Base-by-base conservation (phyloP, 2,113 vertebrate genomes). In the Lagopus muta region DNA sequence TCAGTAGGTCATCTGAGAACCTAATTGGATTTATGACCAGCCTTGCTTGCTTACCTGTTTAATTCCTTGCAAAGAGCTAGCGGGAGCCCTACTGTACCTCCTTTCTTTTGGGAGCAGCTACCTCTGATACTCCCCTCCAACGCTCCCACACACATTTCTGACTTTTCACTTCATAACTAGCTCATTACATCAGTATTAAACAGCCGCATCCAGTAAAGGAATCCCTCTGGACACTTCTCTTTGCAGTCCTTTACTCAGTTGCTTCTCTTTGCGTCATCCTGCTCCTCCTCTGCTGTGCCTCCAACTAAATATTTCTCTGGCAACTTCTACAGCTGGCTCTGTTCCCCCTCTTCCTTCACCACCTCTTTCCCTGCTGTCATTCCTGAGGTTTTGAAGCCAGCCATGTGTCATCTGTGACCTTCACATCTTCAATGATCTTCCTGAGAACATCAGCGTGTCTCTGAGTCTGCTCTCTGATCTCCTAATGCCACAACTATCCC, bases 311-410 rank as follows among this genome's bases (percentile, higher is more conserved):
- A 69, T 90, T 90, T 76, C n/a, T 94, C 78, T 82, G 81, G 76
- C 87, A 82, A 17, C 73, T 83, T 80, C 42, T 57, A 61, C 74
- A 92, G 43, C 77, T 95, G 72, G 73, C 88, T 80, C 45, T 79
- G 57, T 77, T 89, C 74, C 79, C n/a, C 38, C 76, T 92, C 89
- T 40, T 90, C 82, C 84, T 93, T 90, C 83, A 74, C 57, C 82
- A 86, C 74, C 74, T 87, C 93, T 94, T 93, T 93, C 60, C 18
- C 83, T 93, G 57, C 87, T 96, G 87, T 83, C 93, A 83, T 83
- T 96, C 52, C 74, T 87, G 81, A 94, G 84, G 86, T 94, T 95
- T 97, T 95, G 92, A 95, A 96, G 81, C 36, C 62, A 89, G 43
- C 62, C 22, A 7, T 87, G 48, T 92, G 90, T 92, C 94, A 92